Evolutionary conservation across 2,113 vertebrate genomes (phyloP).

Genomic region (Erythrocercus mccallii): DNA sequence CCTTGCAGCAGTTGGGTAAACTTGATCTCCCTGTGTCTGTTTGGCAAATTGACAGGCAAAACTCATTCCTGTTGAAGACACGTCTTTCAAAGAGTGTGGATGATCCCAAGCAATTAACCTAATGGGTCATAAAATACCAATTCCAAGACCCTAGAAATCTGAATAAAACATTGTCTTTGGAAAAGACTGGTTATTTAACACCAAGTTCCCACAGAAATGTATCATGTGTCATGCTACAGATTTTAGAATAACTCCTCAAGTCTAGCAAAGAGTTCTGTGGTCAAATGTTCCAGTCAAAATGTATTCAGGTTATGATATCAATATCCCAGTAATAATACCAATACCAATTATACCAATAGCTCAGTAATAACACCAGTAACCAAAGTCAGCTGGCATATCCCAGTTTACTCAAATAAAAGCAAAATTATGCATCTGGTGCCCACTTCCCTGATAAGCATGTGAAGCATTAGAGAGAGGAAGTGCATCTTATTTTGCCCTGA

Average conservation of each 20-base stretch:
- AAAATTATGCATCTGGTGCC: not conserved
- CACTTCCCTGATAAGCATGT: not conserved
- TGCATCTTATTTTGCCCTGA: not conserved
- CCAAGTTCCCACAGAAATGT: not conserved
- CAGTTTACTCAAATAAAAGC: not conserved
- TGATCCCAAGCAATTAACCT: not conserved
- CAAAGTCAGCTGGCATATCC: not conserved
- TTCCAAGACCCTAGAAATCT: not conserved
- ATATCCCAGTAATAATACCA: not conserved
- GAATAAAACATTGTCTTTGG: not conserved
- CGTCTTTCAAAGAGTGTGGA: not conserved
- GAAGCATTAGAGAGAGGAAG: not conserved
- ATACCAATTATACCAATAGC: not conserved
- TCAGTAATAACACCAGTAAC: not conserved
- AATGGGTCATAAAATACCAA: not conserved
- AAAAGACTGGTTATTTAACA: not conserved
- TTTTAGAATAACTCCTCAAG: not conserved
- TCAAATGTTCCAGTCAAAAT: not conserved
- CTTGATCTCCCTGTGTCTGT: not conserved
- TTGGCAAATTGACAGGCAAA: not conserved
- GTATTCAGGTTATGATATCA: not conserved
- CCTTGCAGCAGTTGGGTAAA: not conserved
- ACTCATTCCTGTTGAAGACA: not conserved
- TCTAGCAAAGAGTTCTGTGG: not conserved
- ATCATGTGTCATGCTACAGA: not conserved